phyloP scores from a whole-genome alignment of 2,888 invertebrate species.

The Stenodera caucasica region DNA sequence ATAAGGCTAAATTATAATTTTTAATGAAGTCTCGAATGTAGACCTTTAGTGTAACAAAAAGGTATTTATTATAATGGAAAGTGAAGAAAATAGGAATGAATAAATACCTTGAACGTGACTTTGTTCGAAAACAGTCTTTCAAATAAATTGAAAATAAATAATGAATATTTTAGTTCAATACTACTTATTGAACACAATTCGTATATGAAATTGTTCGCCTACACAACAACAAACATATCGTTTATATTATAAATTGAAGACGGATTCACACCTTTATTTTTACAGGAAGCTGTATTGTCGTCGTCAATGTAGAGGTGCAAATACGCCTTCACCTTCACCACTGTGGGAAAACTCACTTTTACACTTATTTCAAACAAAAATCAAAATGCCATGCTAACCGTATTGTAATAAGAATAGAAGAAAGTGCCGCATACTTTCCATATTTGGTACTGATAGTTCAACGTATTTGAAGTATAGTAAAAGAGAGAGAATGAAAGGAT shows the following conservation, averaged over 20 bases:
- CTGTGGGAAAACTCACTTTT: slow-evolving; percentile 2
- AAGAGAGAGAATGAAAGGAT: slow-evolving; percentile 7
- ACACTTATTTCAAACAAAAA: slow-evolving; percentile 2
- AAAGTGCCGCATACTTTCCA: slow-evolving; percentile 5
- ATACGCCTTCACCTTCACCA: slow-evolving; percentile 3
- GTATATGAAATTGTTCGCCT: background rate
- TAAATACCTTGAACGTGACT: slow-evolving; percentile 26
- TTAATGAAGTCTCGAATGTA: no score
- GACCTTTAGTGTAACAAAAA: background rate
- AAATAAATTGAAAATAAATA: background rate
- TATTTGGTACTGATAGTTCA: slow-evolving; percentile 3
- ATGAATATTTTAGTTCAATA: background rate
- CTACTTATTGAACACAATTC: background rate
- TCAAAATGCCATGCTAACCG: background rate
- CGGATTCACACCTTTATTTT: slow-evolving; percentile 6
- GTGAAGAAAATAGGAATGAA: slow-evolving; percentile 17
- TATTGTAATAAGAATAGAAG: slow-evolving; percentile 7
- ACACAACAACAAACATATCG: background rate
- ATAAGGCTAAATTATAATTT: background rate
- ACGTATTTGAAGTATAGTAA: background rate
- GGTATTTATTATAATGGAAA: slow-evolving; percentile 18
- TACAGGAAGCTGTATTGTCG: background rate
- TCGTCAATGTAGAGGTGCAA: background rate
- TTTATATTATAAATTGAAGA: background rate
- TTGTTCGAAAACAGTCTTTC: slow-evolving; percentile 10